Evolutionary conservation across 64 coral and sea anemone species (phyloP), one percentile per base, ranked within the genome.

Genomic region (Catalaphyllia jardinei): DNA sequence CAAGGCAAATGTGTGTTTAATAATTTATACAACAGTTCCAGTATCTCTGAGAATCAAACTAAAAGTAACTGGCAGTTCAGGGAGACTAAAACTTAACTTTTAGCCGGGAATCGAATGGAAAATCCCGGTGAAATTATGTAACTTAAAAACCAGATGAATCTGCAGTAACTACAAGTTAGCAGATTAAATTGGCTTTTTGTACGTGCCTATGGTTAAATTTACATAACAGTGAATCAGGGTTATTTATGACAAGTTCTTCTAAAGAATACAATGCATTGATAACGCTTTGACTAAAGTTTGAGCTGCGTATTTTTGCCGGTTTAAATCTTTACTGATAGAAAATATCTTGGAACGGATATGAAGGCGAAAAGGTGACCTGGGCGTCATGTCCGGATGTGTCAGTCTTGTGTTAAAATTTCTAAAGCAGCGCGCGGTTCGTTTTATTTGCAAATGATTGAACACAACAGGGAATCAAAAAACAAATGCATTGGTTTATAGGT

Each of bases 1-100:
- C 81, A 85, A 85, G 63, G 81, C 31, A 85, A 85, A 85, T 85
- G 63, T 85, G 63, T 85, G 81, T 85, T 85, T 85, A 71, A 52
- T 63, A 35, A 71, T 80, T 85, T 85, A 15, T 65, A 85, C 62
- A 85, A 29, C 62, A 85, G 62, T 49, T 71, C 22, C 65, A 85
- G 4, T 35, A 3, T 31, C 35, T 51, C 62, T 17, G 14, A 71
- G 38, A 51, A 64, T 64, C 81, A 85, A 85, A 85, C 62, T 71
- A 85, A 85, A 27, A 85, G 10, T 71, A 51, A 42, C 42, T 69
- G 62, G 33, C 42, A 52, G 35, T 28, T 85, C 62, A 69, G 38
- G n/a, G 39, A 63, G 27, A 38, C 50, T 3, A 64, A 85, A 50
- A 10, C 63, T 71, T 8, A 51, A 69, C 22, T 71, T 71, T 16